Evolutionary conservation across 2,113 vertebrate species (phyloP).

Genomic region (Gallinago paraguaiae): DNA sequence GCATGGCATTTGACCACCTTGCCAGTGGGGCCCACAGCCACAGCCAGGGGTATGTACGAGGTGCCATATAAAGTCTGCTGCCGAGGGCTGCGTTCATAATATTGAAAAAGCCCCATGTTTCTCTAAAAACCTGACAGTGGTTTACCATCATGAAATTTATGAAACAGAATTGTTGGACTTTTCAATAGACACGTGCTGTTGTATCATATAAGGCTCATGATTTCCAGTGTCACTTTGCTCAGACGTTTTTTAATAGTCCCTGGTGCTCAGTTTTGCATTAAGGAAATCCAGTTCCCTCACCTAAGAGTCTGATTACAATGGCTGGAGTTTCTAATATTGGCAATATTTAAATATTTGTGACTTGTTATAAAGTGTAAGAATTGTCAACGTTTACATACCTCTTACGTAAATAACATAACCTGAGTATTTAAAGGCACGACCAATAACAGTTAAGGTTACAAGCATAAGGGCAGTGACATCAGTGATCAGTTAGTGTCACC

Average conservation of each 20-base stretch:
- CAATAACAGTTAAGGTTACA: neutral
- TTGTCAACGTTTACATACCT: neutral
- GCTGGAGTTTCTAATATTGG: neutral
- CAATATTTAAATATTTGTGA: neutral
- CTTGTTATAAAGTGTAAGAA: neutral
- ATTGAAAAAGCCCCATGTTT: neutral
- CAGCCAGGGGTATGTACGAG: neutral
- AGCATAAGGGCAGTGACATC: neutral
- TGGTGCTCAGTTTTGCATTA: neutral
- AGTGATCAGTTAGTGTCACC: neutral
- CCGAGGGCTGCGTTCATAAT: neutral
- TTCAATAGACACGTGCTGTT: neutral
- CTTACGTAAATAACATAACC: neutral
- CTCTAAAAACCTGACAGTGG: neutral
- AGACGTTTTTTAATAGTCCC: neutral
- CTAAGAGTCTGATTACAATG: neutral
- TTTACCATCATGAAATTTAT: neutral
- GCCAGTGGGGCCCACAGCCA: accelerated
- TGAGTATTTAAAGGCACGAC: neutral
- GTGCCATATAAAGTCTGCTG: neutral
- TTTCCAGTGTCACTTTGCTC: neutral
- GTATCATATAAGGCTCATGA: neutral
- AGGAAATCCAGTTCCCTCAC: neutral
- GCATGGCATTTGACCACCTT: accelerated
- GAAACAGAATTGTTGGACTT: neutral